Evolutionary conservation across 2,113 vertebrate genomes (phyloP), one percentile per base, ranked within the genome.

Genomic region (Cromileptes altivelis): DNA sequence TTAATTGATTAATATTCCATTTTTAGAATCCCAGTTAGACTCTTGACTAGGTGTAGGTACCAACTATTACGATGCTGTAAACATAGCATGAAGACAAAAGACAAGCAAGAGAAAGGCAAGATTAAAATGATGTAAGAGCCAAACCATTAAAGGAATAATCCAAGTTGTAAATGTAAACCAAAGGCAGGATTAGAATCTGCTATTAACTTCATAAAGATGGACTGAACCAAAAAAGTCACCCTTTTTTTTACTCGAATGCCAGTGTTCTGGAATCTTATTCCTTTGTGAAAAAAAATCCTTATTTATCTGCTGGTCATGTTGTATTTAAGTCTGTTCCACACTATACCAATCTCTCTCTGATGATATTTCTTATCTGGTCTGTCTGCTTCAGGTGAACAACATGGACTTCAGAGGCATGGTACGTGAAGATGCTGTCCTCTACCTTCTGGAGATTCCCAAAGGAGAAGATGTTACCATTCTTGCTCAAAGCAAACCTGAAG

Each of bases 331-430:
- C 2, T 61, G 0, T 25, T 58, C 12, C n/a, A 4, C 19, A n/a
- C 18, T 12, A 0, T 21, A 21, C 6, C 17, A 21, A 14, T 56
- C 12, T 53, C 57, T 45, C 57, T 45, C 6, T 27, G 3, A 13
- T 47, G 14, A 12, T 33, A 60, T 18, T 72, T 45, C 21, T 19
- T 45, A 17, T 75, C 9, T 63, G 37, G 80, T 30, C 81, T 58
- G 2, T 72, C 6, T 45, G 9, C 58, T 47, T 70, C 79, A 99
- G 98, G 98, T 99, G 70, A 99, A 99, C 90, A 95, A 86, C 60
- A 95, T 97, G 84, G 98, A 99, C 89, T 99, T 99, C 92, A 94
- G 98, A 93, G 97, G 96, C n/a, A 96, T 99, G 92, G 95, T 99
- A 83, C 96, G 98, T 15, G 98, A 99, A 89, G 98, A 99, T 23